Evolutionary conservation across 2,888 invertebrate species (phyloP), one percentile per base, ranked within the genome.

Genomic region (Leptopilina syphax): DNA sequence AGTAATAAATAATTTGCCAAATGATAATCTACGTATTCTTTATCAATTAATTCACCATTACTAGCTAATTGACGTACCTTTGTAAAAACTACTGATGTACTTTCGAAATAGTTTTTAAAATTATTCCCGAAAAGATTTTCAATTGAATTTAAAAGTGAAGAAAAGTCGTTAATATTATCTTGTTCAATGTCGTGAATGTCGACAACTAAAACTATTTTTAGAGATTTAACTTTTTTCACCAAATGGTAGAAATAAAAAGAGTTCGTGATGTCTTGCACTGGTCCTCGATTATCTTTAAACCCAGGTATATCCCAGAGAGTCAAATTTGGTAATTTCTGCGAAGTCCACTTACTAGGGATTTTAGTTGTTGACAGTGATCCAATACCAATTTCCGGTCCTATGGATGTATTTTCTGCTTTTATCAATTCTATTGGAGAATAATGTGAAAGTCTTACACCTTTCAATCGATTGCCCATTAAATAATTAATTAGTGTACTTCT

Each of bases 131-230:
- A 67, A 3, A 67, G 1, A 2, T 18, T 18, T 67, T 47, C 18
- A n/a, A 67, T 3, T 3, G n/a, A 13, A 47, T 18, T 3, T 18
- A 67, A 44, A 6, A 44, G 8, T 3, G 67, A 67, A 7, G 9
- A 2, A 8, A 67, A 13, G 0, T n/a, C 9, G 0, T 8, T 7
- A 0, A 67, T 47, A 18, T 9, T 67, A 7, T 44, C 41, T 1
- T 1, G n/a, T n/a, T 7, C 3, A 12, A 67, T 7, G 6, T 67
- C 67, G 8, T 44, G 9, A 7, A 67, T 3, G 8, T 77, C 77
- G 24, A 47, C n/a, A 2, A 79, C 79, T 9, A 79, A 44, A 18
- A 68, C 44, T 4, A 79, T n/a, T 68, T 77, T 77, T 13, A 47
- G 44, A 1, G 77, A 68, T 27, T 68, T 67, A 8, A 77, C 13